Base-by-base conservation (phyloP, 2,888 invertebrate species). In the Chrysolina haemoptera region DNA sequence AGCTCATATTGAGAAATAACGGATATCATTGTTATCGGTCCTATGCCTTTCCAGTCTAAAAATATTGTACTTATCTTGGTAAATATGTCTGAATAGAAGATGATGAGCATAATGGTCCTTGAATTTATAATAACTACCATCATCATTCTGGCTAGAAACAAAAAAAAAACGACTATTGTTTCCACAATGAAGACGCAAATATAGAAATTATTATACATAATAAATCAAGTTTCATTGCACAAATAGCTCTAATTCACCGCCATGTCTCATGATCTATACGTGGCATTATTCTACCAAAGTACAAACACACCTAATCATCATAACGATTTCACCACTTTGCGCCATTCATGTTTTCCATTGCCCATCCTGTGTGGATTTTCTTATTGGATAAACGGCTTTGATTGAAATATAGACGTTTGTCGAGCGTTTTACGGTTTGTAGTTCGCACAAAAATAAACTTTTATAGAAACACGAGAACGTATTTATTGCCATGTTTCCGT, bases 351-450 rank as follows among this genome's bases (percentile, higher is more conserved):
- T 18, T 16, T 67, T 40, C 53, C 35, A n/a, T 53, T 67, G 40
- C 27, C 35, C 53, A 22, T 67, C 55, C 53, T 40, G 53, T 67
- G 67, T 67, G 67, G 40, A 53, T 67, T 53, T 67, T 67, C 67
- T 40, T 22, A 53, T 67, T 67, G 67, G 40, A 53, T 67, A 67
- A 43, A 71, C 55, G 14, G 55, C 67, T 62, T 70, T 76, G 80
- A 81, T 74, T 81, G 82, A 83, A 79, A 81, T 81, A 83, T 82
- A 76, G 77, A 77, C 79, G 76, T 77, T 78, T 77, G 82, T 78
- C 78, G 83, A 83, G 80, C 79, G 82, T 76, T 83, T 82, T 82
- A 83, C 82, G 80, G 78, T 80, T 81, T 82, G 81, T 81, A 81
- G 76, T 81, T 74, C 76, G 76, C 76, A 82, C 82, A 82, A 83